Percentiles rank a stretch among this genome's conserved stretches.
Evolutionary conservation across 2,113 vertebrate species (phyloP).

Genomic region (Gallinago paraguaiae): DNA sequence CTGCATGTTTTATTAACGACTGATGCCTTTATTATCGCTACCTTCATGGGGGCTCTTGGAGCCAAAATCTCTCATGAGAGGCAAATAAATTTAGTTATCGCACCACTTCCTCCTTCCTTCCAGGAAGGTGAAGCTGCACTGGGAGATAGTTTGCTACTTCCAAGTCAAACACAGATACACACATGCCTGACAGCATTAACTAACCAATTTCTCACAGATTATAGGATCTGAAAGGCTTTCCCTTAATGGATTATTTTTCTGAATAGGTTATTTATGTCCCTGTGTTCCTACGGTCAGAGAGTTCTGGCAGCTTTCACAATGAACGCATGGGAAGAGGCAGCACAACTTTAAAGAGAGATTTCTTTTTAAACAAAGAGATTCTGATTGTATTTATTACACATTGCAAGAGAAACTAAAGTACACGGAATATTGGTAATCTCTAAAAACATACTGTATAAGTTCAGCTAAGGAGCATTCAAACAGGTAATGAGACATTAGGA

Average conservation of each 20-base stretch:
- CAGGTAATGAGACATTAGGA: not conserved
- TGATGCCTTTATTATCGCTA: not conserved
- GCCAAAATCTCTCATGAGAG: slow-evolving; percentile 17
- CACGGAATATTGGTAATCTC: not conserved
- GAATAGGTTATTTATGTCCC: slow-evolving; percentile 20
- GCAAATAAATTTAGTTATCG: slow-evolving; percentile 4
- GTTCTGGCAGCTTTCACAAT: not conserved
- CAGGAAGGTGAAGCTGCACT: slow-evolving; percentile 32
- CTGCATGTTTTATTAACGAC: not conserved
- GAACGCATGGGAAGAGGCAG: not conserved
- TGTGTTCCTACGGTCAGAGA: not conserved
- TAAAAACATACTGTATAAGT: not conserved
- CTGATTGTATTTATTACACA: slow-evolving; percentile 8
- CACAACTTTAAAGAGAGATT: not conserved
- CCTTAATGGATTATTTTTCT: slow-evolving; percentile 7
- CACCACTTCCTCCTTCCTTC: slow-evolving; percentile 15
- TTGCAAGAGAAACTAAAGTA: slow-evolving; percentile 11
- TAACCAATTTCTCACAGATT: slow-evolving; percentile 34
- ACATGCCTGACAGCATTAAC: slow-evolving; percentile 12
- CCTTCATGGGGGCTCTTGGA: not conserved
- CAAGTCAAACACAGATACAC: not conserved
- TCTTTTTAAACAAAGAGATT: slow-evolving; percentile 1
- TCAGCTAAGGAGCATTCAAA: not conserved
- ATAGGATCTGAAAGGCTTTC: slow-evolving; percentile 39
- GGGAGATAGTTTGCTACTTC: not conserved